Conservation (phyloP, 1,140 invertebrate genomes). For the Drosophila sucinea region DNA sequence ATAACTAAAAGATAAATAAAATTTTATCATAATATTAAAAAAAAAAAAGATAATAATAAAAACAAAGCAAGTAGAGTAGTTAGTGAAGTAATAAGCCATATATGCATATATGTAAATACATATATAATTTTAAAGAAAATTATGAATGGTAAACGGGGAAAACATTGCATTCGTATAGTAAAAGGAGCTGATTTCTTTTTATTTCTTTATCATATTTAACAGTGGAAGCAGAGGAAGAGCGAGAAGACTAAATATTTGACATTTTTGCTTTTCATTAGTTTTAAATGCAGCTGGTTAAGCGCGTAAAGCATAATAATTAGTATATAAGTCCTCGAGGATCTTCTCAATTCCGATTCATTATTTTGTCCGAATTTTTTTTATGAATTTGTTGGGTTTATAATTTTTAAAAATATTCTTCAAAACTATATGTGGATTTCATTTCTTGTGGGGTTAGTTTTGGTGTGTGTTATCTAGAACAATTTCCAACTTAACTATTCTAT, state of each 20-base stretch:
- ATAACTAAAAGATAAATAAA: constrained; percentile 67
- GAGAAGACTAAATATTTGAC: constrained; percentile 16
- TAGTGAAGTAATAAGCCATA: constrained; percentile 57
- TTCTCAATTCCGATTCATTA: neutral
- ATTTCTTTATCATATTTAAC: constrained; percentile 18
- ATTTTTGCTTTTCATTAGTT: constrained; percentile 13
- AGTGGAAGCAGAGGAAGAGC: constrained; percentile 37
- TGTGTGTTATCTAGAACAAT: constrained; percentile 3
- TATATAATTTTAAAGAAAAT: constrained; percentile 4
- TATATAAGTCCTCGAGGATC: constrained; percentile 1
- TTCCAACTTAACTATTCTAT: constrained; percentile 4
- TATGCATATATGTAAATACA: constrained; percentile 10
- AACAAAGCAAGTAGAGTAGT: neutral
- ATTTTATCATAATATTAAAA: constrained; percentile 39
- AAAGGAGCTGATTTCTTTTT: neutral
- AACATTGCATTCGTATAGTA: neutral
- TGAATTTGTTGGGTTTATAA: neutral
- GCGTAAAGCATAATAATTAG: constrained; percentile 35
- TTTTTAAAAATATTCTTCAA: neutral
- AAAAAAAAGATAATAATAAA: constrained; percentile 31
- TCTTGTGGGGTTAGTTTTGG: neutral
- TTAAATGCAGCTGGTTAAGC: constrained; percentile 47
- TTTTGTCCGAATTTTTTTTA: neutral
- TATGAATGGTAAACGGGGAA: neutral
- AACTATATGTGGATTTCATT: neutral